A percentile compares a stretch with the other conserved stretches of the same genome.
Conservation (phyloP, 2,113 vertebrate species). For the Mesoclemmys tuberculata region DNA sequence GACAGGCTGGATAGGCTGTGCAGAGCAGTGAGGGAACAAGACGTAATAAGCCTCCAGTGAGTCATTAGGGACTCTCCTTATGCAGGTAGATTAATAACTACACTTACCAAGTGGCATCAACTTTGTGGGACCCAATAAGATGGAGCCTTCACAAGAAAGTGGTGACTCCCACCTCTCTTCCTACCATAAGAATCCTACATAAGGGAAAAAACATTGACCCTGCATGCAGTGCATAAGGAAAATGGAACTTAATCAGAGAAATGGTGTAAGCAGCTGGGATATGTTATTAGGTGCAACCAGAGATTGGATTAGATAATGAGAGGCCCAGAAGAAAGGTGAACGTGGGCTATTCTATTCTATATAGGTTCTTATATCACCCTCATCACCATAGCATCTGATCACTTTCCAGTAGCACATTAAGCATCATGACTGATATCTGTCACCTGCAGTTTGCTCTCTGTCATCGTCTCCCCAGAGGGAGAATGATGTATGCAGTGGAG, state of each 20-base stretch:
- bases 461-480: not conserved
- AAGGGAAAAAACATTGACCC: not conserved
- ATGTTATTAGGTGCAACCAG: accelerated
- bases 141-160: not conserved
- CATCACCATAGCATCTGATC: not conserved
- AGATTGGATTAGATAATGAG: not conserved
- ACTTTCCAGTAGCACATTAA: not conserved
- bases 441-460: accelerated
- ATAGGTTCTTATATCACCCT: not conserved
- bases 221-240: not conserved
- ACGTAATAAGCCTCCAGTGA: not conserved
- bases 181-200: not conserved
- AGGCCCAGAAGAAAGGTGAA: not conserved
- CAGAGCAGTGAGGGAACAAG: accelerated
- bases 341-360: not conserved
- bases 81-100: not conserved
- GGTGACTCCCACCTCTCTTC: not conserved
- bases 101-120: not conserved
- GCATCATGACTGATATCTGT: not conserved
- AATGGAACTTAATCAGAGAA: not conserved
- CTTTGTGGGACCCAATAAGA: not conserved
- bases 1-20: not conserved
- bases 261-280: not conserved
- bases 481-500: accelerated
- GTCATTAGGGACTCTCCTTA: not conserved